phyloP scores from a whole-genome alignment of 2,888 invertebrate genomes.

The Trichopria drosophilae region DNA sequence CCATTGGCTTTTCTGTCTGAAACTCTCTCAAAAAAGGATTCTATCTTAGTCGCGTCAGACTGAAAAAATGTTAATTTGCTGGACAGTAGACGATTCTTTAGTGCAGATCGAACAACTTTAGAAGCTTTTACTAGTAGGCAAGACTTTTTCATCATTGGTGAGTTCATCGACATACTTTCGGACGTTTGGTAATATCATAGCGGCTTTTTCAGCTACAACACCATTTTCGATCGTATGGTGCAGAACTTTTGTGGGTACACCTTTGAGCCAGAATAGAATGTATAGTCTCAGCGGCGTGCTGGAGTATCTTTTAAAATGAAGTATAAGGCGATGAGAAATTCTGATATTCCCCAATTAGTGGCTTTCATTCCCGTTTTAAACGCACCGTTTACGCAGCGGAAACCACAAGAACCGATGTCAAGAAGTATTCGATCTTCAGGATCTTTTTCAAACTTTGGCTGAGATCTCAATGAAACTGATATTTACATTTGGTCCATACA shows the following conservation, averaged over 20 bases:
- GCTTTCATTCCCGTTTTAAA: conserved; percentile 41
- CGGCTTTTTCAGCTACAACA: conserved; percentile 31
- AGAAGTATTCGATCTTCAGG: conserved; percentile 36
- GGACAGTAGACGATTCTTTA: conserved; percentile 24
- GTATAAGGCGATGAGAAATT: conserved; percentile 38
- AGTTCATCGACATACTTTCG: conserved; percentile 29
- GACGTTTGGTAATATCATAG: conserved; percentile 30
- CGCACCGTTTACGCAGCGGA: conserved; percentile 45
- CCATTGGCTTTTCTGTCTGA: conserved; percentile 33
- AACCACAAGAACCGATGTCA: conserved; percentile 43
- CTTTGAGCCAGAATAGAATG: conserved; percentile 23
- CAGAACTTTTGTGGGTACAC: conserved; percentile 42
- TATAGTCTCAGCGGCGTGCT: conserved; percentile 40
- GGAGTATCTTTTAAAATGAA: conserved; percentile 45
- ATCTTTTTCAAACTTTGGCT: conserved; percentile 32
- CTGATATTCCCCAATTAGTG: conserved; percentile 36
- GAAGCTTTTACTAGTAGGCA: conserved; percentile 16
- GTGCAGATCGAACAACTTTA: conserved; percentile 23
- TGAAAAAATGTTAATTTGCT: conserved; percentile 33
- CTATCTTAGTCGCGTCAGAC: conserved; percentile 23
- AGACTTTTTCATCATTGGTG: conserved; percentile 22
- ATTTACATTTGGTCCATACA: conserved; percentile 39
- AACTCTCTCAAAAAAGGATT: conserved; percentile 34
- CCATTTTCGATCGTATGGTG: conserved; percentile 38
- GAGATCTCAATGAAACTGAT: conserved; percentile 30